Base-by-base conservation (phyloP, 2,113 vertebrate species). In the Hyperoodon ampullatus region DNA sequence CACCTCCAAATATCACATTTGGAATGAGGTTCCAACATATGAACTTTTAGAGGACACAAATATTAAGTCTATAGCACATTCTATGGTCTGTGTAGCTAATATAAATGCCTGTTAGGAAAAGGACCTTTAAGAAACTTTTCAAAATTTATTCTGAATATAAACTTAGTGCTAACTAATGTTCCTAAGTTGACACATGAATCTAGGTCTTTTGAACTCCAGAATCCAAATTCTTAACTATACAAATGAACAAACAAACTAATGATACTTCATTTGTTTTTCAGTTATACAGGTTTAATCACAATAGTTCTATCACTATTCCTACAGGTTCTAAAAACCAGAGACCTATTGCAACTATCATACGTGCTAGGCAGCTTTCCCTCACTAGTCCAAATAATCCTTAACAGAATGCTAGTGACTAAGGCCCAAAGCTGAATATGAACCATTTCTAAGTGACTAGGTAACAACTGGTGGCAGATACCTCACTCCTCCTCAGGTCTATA, bases 81-180 rank as follows among this genome's bases (percentile, higher is more conserved):
- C 18, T 81, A 61, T 86, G 33, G 30, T 86, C 14, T 75, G 14
- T 47, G 19, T 60, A 21, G 15, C n/a, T 82, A 66, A 72, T 63
- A 63, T 44, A 87, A 95, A 91, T 63, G 23, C 42, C 24, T 78
- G 4, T n/a, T 11, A 63, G 26, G n/a, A 85, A 77, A 71, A 18
- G n/a, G 4, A 42, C 3, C 18, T 72, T n/a, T 72, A 88, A 47
- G 87, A 8, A 58, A 72, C 0, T 5, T 84, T 74, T 71, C 15
- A 87, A 15, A 77, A 68, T 61, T 81, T 93, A 78, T 83, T 88
- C n/a, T 83, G 9, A 92, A 55, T 71, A 28, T 72, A 88, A 88
- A 50, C 5, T 66, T 65, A 28, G 9, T 44, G 18, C 12, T 83
- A 87, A 77, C 39, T 75, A 65, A 71, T 55, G 6, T 63, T 65